Evolutionary conservation across 35 echinoderm and acorn worm species (phyloP).

Genomic region (Apostichopus parvimensis): DNA sequence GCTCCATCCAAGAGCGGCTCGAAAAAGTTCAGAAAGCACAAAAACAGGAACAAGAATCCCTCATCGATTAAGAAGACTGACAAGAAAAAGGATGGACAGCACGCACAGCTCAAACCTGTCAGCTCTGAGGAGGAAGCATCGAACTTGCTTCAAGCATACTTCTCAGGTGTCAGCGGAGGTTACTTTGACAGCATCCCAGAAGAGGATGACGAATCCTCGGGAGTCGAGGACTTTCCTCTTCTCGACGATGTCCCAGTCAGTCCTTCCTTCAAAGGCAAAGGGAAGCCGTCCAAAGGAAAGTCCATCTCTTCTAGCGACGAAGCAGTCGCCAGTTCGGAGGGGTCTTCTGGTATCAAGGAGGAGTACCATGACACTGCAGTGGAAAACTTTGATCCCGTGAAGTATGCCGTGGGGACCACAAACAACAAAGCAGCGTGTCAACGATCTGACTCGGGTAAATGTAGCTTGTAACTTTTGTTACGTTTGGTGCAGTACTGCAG

Average conservation of each 20-base stretch:
- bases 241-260: slow-evolving; percentile 20
- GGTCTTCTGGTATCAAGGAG: background rate
- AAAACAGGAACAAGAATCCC: slow-evolving; percentile 14
- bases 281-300: too few species aligned
- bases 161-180: background rate
- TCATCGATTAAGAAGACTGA: background rate
- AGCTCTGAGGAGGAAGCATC: slow-evolving; percentile 24
- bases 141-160: slow-evolving; percentile 7
- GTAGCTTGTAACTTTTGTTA: too few species aligned
- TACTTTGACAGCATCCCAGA: slow-evolving; percentile 12
- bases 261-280: background rate
- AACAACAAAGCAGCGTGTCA: background rate
- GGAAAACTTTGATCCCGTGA: slow-evolving; percentile 34
- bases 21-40: slow-evolving; percentile 14
- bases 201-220: slow-evolving; percentile 17
- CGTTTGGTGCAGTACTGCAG: too few species aligned
- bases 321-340: background rate
- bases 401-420: background rate
- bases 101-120: background rate
- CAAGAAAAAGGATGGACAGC: background rate
- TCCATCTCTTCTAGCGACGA: background rate
- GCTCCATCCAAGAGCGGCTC: background rate
- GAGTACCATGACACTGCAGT: slow-evolving; percentile 19
- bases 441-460: too few species aligned
- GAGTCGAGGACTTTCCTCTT: slow-evolving; percentile 38